Conservation (phyloP, 2,888 invertebrate species). For the Eilema caniola region DNA sequence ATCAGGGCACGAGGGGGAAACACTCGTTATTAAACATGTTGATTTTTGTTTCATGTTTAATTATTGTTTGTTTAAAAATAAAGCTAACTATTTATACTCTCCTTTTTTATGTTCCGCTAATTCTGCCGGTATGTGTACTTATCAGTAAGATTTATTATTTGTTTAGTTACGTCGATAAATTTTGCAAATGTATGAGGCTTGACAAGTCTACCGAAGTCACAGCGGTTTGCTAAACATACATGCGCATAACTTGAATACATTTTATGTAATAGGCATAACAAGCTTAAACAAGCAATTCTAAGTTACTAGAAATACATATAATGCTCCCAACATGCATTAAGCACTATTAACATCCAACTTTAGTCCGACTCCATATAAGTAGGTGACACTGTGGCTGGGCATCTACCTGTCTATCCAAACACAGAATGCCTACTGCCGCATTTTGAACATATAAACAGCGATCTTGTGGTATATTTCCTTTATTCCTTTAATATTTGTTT, state of each 20-base stretch:
- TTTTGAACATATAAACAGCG: conserved; percentile 28
- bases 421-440: conserved; percentile 48
- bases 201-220: neutral
- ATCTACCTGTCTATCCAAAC: conserved; percentile 59
- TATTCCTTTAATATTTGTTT: conserved; percentile 39
- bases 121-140: too few relatives aligned
- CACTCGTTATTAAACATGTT: too few relatives aligned
- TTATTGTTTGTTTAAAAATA: too few relatives aligned
- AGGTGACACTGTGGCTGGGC: conserved; percentile 32
- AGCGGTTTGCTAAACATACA: neutral
- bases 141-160: too few relatives aligned
- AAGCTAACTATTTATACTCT: too few relatives aligned
- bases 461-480: conserved; percentile 23
- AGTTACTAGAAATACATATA: conserved; percentile 23
- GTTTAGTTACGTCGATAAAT: neutral
- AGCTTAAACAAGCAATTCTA: conserved; percentile 6
- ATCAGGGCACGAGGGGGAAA: too few relatives aligned
- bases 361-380: conserved; percentile 43
- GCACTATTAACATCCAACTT: conserved; percentile 46
- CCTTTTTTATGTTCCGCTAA: too few relatives aligned
- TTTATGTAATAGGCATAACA: neutral
- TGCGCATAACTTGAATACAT: neutral
- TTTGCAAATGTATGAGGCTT: neutral
- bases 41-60: too few relatives aligned
- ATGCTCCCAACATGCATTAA: conserved; percentile 29